Evolutionary conservation across 30 jellyfish, hydroid and myxozoan species (phyloP).

Genomic region (Aurelia sp.): DNA sequence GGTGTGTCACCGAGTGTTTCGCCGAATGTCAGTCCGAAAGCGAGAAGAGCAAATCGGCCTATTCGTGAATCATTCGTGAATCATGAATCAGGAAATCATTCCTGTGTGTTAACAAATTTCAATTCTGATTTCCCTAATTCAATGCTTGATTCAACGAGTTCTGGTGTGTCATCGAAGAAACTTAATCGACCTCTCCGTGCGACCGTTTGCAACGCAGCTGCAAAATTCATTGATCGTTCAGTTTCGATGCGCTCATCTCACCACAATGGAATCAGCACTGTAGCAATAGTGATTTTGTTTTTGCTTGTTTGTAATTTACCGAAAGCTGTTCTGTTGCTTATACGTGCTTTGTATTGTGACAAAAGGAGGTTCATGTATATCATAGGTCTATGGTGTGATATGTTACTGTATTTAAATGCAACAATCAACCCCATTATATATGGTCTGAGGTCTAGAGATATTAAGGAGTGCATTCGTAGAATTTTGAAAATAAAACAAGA

Average conservation of each 20-base stretch:
- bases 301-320: conserved; percentile 31
- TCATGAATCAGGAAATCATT: too few relatives aligned
- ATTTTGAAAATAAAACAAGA: too few relatives aligned
- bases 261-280: conserved; percentile 33
- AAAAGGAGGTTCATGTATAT: conserved; percentile 21
- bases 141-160: too few relatives aligned
- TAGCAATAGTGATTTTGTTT: conserved; percentile 2
- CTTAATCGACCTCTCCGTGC: too few relatives aligned
- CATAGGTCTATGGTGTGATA: conserved; percentile 63
- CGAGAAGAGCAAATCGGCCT: too few relatives aligned
- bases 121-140: too few relatives aligned
- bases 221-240: conserved; percentile 20
- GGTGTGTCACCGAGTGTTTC: too few relatives aligned
- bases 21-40: too few relatives aligned
- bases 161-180: too few relatives aligned
- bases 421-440: conserved; percentile 56
- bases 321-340: conserved; percentile 14
- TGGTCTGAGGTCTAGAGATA: conserved; percentile 42
- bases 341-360: conserved; percentile 45
- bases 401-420: conserved; percentile 41
- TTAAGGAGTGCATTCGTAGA: neutral
- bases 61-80: too few relatives aligned
- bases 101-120: too few relatives aligned
- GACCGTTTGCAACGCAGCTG: conserved; percentile 12
- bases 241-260: neutral